Percentiles rank a stretch among this genome's conserved stretches.
Conservation (phyloP, 92 coral and sea anemone species). For the Galaxea fascicularis region DNA sequence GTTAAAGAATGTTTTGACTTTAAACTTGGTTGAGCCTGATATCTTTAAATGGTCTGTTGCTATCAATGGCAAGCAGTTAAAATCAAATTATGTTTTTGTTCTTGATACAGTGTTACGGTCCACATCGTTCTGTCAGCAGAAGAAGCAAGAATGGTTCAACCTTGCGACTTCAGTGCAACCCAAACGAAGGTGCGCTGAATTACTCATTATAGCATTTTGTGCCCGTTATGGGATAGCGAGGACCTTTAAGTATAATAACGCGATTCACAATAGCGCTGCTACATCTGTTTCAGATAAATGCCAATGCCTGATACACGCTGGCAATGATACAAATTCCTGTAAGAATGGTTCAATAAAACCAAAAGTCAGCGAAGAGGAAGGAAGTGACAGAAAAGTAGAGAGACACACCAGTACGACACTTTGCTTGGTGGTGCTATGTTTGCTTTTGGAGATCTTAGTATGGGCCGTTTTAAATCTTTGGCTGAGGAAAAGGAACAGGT, state of each 20-base stretch:
- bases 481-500: not conserved
- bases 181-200: not conserved
- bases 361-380: not conserved
- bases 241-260: no score
- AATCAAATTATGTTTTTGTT: not conserved
- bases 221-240: no score
- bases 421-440: slow-evolving; percentile 13
- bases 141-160: not conserved
- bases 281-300: not conserved
- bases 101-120: not conserved
- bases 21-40: no score
- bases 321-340: no score
- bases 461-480: not conserved
- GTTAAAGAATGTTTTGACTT: no score
- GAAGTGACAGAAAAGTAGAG: not conserved
- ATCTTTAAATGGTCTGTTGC: not conserved
- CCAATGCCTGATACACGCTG: no score
- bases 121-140: not conserved
- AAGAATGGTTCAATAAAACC: not conserved
- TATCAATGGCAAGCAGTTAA: not conserved
- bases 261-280: no score
- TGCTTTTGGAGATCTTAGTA: slow-evolving; percentile 22
- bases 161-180: not conserved
- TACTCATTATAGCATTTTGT: no score
- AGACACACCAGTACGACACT: not conserved